A percentile compares a stretch with the other conserved stretches of the same genome.
Conservation (phyloP, 2,113 vertebrate species). For the Aphyosemion australe region DNA sequence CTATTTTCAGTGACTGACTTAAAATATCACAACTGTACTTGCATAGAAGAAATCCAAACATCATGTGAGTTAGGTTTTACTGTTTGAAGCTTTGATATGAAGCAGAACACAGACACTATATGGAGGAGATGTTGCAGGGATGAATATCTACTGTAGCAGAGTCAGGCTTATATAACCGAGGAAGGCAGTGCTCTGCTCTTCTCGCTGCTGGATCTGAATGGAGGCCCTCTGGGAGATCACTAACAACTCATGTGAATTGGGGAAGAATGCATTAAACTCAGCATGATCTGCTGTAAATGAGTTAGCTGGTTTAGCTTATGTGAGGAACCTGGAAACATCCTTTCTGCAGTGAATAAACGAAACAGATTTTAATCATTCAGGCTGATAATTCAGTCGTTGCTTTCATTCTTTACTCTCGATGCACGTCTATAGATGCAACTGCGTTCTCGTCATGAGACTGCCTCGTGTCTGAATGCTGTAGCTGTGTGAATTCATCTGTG, state of each 20-base stretch:
- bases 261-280: constrained; percentile 35
- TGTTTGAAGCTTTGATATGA: background rate
- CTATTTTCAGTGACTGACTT: constrained; percentile 22
- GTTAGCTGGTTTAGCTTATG: constrained; percentile 14
- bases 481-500: constrained; percentile 60
- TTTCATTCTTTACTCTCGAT: background rate
- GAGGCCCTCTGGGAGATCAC: constrained; percentile 58
- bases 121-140: constrained; percentile 19
- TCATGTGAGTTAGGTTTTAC: background rate
- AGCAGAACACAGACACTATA: constrained; percentile 4
- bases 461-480: constrained; percentile 37
- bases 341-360: background rate
- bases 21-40: too few relatives aligned
- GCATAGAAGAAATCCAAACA: too few relatives aligned
- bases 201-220: constrained; percentile 60
- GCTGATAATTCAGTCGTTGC: background rate
- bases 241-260: constrained; percentile 48
- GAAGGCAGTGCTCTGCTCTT: constrained; percentile 32
- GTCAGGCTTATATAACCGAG: constrained; percentile 66
- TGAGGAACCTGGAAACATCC: background rate
- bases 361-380: too few relatives aligned
- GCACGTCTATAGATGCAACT: constrained; percentile 6
- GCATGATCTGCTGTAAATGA: constrained; percentile 41
- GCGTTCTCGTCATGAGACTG: constrained; percentile 34
- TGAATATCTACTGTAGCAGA: constrained; percentile 28